A percentile compares a stretch with the other conserved stretches of the same genome.
These are phyloP conservation scores for Rhagoletis zephyria DNA, from an alignment of 1,140 invertebrate genomes.

Conservation along the genomic window DNA sequence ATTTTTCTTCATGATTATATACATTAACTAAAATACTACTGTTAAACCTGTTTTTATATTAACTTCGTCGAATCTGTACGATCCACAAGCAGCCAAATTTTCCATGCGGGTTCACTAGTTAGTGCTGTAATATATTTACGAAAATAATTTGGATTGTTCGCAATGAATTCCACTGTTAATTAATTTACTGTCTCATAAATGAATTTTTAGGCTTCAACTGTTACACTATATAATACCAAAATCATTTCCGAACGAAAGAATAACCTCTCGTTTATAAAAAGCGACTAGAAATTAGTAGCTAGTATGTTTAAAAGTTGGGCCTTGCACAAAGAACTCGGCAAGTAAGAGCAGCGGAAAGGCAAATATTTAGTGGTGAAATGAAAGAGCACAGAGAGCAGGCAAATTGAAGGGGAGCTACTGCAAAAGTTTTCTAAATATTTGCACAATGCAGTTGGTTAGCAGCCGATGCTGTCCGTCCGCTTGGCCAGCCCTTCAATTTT, in stretches of 20 bases:
- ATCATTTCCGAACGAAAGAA: neutral
- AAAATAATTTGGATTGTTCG: too few species aligned
- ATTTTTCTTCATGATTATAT: too few species aligned
- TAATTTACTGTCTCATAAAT: too few species aligned
- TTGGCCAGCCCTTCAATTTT: slow-evolving; percentile 18
- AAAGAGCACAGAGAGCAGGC: neutral
- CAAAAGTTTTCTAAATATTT: slow-evolving; percentile 54
- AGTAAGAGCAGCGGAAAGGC: slow-evolving; percentile 12
- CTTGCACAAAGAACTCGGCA: slow-evolving; percentile 1
- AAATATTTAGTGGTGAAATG: too few species aligned
- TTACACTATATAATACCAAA: neutral
- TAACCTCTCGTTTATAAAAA: neutral
- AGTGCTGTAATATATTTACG: too few species aligned
- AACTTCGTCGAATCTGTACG: too few species aligned
- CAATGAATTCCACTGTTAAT: too few species aligned
- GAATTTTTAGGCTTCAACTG: too few species aligned
- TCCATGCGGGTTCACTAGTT: too few species aligned
- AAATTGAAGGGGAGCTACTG: slow-evolving; percentile 40
- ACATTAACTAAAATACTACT: too few species aligned
- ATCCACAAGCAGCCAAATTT: too few species aligned
- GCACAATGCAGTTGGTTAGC: slow-evolving; percentile 14
- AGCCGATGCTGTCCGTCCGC: neutral
- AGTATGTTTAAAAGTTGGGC: neutral
- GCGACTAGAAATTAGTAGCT: neutral
- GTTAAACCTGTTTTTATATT: too few species aligned